Conservation (phyloP, 1,140 invertebrate species). For the Capitella teleta region DNA sequence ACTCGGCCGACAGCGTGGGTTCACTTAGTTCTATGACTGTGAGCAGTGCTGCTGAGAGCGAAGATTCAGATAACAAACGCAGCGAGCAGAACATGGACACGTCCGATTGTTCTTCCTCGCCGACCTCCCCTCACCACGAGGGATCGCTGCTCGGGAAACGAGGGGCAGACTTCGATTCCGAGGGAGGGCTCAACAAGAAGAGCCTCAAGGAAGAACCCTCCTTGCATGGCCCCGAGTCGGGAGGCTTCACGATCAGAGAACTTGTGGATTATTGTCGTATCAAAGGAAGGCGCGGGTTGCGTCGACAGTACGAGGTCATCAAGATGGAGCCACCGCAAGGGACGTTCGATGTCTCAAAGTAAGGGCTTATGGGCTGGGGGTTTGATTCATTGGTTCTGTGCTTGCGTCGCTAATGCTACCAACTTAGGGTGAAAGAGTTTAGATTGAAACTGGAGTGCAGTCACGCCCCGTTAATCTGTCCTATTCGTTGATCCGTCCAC, state of each 20-base stretch:
- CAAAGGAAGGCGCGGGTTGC: constrained; percentile 65
- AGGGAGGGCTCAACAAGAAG: too few species aligned
- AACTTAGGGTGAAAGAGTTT: too few species aligned
- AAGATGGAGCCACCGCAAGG: constrained; percentile 68
- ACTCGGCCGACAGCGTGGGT: constrained; percentile 10
- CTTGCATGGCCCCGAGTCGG: constrained; percentile 30
- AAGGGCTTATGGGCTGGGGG: too few species aligned
- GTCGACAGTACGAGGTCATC: constrained; percentile 66
- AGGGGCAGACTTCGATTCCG: too few species aligned
- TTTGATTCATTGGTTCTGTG: too few species aligned
- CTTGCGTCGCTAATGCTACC: too few species aligned
- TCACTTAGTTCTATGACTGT: constrained; percentile 7
- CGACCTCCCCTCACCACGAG: too few species aligned
- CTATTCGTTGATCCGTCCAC: too few species aligned
- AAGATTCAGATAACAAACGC: constrained; percentile 21
- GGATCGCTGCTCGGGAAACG: too few species aligned
- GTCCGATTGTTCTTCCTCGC: too few species aligned
- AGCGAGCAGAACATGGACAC: constrained; percentile 25
- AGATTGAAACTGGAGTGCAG: too few species aligned
- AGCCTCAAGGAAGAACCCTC: too few species aligned
- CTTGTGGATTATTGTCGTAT: constrained; percentile 64
- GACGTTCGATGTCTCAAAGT: constrained; percentile 47
- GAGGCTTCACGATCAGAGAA: constrained; percentile 58
- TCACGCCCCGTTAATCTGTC: neutral
- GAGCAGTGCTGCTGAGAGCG: neutral